Base-by-base conservation (phyloP, 2,797 vertebrate genomes). In the Peromyscus melanophrys region DNA sequence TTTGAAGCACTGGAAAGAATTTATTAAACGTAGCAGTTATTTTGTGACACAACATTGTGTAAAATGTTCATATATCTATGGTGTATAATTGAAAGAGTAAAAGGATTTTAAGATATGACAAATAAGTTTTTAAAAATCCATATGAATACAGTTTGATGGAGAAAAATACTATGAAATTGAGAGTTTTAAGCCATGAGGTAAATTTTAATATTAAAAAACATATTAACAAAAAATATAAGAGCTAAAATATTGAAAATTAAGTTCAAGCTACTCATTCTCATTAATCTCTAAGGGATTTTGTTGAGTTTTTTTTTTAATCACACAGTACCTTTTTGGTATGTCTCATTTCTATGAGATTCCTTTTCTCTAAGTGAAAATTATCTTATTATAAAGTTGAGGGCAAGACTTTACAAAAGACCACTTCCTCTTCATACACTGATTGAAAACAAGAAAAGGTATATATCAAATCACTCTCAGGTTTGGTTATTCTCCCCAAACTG, bases 61-160 rank as follows among this genome's bases (percentile, higher is more conserved):
- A 90, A 90, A 90, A 67, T 46, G 9, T 90, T 90, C n/a, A 92
- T 25, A 21, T 81, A 71, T 31, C 7, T 1, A 57, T 71, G 63
- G 4, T 29, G 3, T 46, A 12, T 19, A 75, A 69, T 75, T 91
- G 49, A 93, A 16, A 69, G 46, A 55, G 2, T 43, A 43, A 75
- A 37, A 86, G n/a, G 11, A 61, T 75, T 94, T 87, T 91, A 82
- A 95, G 63, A 78, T 29, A 96, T 71, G 80, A 85, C 7, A 49
- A 86, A 81, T 49, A 55, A 2, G 2, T 4, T 67, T 49, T 81
- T n/a, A 40, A 84, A 84, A 37, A 55, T 40, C 86, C 4, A 69
- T 65, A 84, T 2, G 29, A 25, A 31, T 52, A 29, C 12, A 75
- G 17, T 73, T 94, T 73, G 57, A 65, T 85, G 84, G 16, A 75